phyloP scores from a whole-genome alignment of 2,797 vertebrate species.

The Merluccius polli region DNA sequence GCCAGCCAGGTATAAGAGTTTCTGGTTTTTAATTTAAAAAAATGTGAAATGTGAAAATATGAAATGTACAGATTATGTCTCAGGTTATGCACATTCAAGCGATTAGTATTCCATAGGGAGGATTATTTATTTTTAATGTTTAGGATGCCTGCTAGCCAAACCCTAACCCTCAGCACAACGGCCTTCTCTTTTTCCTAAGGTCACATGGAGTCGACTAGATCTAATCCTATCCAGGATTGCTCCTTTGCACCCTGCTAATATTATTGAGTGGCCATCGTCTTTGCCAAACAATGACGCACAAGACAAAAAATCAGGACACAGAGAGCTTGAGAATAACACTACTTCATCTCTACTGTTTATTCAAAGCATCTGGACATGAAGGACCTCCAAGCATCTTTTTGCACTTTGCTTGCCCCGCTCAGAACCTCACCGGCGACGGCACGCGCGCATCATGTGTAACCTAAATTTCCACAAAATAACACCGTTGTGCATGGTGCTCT shows the following conservation, averaged over 20 bases:
- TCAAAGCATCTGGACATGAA: conserved; percentile 52
- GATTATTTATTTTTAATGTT: not conserved
- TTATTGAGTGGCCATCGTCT: conserved; percentile 21
- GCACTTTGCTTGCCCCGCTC: conserved; percentile 19
- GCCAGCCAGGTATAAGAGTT: not conserved
- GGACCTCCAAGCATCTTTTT: conserved; percentile 39
- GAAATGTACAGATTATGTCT: not conserved
- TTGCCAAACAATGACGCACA: conserved; percentile 56
- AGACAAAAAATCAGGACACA: conserved; percentile 33
- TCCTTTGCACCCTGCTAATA: conserved; percentile 15
- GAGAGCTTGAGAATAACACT: conserved; percentile 32
- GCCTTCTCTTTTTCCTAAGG: conserved; percentile 22
- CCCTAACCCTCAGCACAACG: not conserved
- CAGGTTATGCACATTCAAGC: not conserved
- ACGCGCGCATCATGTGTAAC: conserved; percentile 34
- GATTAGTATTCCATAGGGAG: not conserved
- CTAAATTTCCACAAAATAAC: conserved; percentile 49
- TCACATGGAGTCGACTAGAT: conserved; percentile 16
- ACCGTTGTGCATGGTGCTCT: conserved; percentile 28
- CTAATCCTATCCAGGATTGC: conserved; percentile 14
- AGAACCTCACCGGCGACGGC: conserved; percentile 19
- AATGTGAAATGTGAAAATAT: not conserved
- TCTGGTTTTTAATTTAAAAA: not conserved
- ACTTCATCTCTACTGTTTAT: conserved; percentile 47
- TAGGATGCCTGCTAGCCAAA: not conserved